These are phyloP conservation scores for Eulemur rufifrons DNA, from an alignment of 2,113 vertebrate genomes.

Conservation along the genomic window DNA sequence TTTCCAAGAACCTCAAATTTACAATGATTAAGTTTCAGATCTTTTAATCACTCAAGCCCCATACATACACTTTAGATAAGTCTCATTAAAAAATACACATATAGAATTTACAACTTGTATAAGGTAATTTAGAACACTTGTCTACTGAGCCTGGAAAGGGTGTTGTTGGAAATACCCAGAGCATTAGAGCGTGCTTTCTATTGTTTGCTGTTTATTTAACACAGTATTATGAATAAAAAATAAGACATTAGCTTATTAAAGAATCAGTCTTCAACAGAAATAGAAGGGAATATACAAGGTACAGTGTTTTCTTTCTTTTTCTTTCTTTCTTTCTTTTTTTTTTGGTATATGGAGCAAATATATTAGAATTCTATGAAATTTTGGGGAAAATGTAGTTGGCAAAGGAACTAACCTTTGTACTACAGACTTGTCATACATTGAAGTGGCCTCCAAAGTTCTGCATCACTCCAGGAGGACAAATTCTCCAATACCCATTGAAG, in stretches of 20 bases:
- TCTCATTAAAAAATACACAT: not conserved
- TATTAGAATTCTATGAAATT: not conserved
- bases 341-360: not conserved
- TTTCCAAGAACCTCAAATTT: not conserved
- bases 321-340: too few species aligned
- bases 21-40: not conserved
- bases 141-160: not conserved
- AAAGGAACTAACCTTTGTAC: not conserved
- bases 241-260: not conserved
- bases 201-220: not conserved
- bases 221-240: not conserved
- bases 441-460: not conserved
- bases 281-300: not conserved
- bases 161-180: not conserved
- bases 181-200: not conserved
- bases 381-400: not conserved
- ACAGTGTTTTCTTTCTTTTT: not conserved
- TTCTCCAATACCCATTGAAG: not conserved
- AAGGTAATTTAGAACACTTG: not conserved
- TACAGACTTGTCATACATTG: not conserved
- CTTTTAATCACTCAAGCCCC: not conserved
- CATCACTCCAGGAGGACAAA: not conserved
- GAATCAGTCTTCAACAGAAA: slow-evolving; percentile 9
- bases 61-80: not conserved
- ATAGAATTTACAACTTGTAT: not conserved